Evolutionary conservation across 2,113 vertebrate species (phyloP), one percentile per base, ranked within the genome.

Genomic region (zebrafish (Danio rerio)): DNA sequence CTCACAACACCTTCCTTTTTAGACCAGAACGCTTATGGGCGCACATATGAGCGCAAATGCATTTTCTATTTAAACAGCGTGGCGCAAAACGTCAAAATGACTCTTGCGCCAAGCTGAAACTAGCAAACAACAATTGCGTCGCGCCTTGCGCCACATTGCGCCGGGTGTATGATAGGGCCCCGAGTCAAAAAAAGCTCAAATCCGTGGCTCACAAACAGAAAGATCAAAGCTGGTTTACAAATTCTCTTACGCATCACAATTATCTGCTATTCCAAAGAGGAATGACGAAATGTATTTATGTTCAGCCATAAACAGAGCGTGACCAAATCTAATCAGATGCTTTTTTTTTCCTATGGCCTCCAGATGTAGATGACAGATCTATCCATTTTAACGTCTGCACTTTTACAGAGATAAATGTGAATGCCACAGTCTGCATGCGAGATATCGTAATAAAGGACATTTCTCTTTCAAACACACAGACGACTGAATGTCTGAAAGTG

Each of bases 241-340:
- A 74, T 5, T 18, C 71, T 58, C 53, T 43, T 74, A 13, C 3
- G 31, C 31, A 21, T 59, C 40, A 21, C 59, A 20, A 61, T 47
- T 59, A 40, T 75, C 55, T 13, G 10, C n/a, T 47, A 47, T 61
- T 47, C 5, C 20, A 21, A 9, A 21, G 55, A 75, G 42, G 59
- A 61, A 76, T 59, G 10, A 21, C 42, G 10, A 47, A 61, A 59
- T 12, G 4, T 13, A 40, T 76, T 76, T 76, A 76, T 75, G 55
- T 61, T 59, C 8, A 45, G 43, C 7, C 9, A 76, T 76, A 76
- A 76, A 76, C 73, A 76, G 55, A 61, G 55, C n/a, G 15, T 31
- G 31, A 31, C 31, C 40, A 59, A 55, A 59, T n/a, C n/a, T 21
- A 21, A 76, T 76, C 10, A 61, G 55, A 4, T n/a, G 31, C 18